A percentile compares a stretch with the other conserved stretches of the same genome.
phyloP scores from a whole-genome alignment of 2,888 invertebrate genomes.

The Cordilura impudica region DNA sequence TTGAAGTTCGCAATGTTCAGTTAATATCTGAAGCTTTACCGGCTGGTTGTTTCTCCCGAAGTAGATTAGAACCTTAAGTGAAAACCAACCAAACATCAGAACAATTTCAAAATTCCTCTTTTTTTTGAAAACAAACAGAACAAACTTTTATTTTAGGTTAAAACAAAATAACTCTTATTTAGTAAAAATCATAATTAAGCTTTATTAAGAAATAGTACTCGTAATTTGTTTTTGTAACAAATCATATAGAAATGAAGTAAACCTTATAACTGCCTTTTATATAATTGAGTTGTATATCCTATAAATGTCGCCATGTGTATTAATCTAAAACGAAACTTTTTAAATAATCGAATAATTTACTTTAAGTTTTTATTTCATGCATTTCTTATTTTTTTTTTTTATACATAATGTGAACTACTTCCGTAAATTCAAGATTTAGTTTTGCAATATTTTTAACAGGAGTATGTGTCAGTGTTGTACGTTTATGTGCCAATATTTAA shows the following conservation, averaged over 20 bases:
- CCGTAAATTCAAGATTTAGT: not conserved
- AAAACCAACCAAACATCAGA: constrained; percentile 37
- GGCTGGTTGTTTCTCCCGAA: constrained; percentile 88
- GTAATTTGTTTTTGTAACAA: not conserved
- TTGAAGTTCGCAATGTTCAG: constrained; percentile 90
- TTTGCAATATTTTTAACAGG: not conserved
- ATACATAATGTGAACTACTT: not conserved
- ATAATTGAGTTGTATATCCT: constrained; percentile 4
- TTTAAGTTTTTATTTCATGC: constrained; percentile 24
- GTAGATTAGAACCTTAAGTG: constrained; percentile 82
- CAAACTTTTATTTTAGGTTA: constrained; percentile 53
- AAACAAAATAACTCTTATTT: constrained; percentile 50
- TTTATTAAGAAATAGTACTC: constrained; percentile 59
- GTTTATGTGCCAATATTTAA: constrained; percentile 57
- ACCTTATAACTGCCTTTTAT: constrained; percentile 12
- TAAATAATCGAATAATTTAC: constrained; percentile 36
- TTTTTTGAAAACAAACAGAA: constrained; percentile 21
- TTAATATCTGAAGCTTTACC: constrained; percentile 90
- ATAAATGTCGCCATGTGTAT: not conserved
- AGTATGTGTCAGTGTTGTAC: constrained; percentile 24
- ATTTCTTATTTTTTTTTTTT: constrained; percentile 9
- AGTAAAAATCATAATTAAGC: constrained; percentile 62
- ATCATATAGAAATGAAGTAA: not conserved
- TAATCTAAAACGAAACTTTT: constrained; percentile 10
- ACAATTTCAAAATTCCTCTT: constrained; percentile 17